Conservation (phyloP, 2,113 vertebrate genomes). For the Takifugu bimaculatus region DNA sequence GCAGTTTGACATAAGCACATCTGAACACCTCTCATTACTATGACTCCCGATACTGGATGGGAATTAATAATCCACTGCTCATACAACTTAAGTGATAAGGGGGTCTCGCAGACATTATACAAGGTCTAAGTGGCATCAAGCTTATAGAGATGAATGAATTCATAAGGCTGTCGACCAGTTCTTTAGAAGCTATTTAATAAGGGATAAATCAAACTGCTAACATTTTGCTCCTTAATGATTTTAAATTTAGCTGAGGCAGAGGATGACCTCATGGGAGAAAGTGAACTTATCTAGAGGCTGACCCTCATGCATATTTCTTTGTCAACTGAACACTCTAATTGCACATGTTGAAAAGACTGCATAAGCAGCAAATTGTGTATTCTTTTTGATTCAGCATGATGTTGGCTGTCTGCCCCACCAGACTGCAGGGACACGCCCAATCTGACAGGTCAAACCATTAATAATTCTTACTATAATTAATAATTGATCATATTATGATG, state of each 20-base stretch:
- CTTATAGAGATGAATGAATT: conserved; percentile 77
- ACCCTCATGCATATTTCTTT: conserved; percentile 60
- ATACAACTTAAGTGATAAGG: conserved; percentile 74
- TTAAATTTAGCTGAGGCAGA: conserved; percentile 56
- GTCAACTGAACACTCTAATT: conserved; percentile 49
- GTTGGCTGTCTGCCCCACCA: conserved; percentile 34
- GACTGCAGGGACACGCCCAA: conserved; percentile 14
- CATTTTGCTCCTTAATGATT: conserved; percentile 66
- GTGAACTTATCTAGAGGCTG: conserved; percentile 29
- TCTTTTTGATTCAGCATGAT: conserved; percentile 58
- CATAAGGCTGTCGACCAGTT: conserved; percentile 65
- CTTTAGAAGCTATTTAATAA: conserved; percentile 71
- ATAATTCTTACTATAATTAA: conserved; percentile 38
- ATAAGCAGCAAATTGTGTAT: conserved; percentile 46
- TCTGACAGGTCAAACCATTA: conserved; percentile 31
- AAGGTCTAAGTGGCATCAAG: conserved; percentile 69
- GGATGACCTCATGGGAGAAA: conserved; percentile 49
- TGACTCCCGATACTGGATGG: conserved; percentile 55
- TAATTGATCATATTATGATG: conserved; percentile 49
- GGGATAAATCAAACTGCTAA: conserved; percentile 66
- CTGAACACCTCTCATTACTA: conserved; percentile 54
- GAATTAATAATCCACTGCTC: conserved; percentile 67
- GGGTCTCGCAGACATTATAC: conserved; percentile 70
- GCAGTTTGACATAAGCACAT: conserved; percentile 44
- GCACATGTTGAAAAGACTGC: conserved; percentile 34